Evolutionary conservation across 2,113 vertebrate genomes (phyloP), one percentile per base, ranked within the genome.

Genomic region (Willisornis vidua): DNA sequence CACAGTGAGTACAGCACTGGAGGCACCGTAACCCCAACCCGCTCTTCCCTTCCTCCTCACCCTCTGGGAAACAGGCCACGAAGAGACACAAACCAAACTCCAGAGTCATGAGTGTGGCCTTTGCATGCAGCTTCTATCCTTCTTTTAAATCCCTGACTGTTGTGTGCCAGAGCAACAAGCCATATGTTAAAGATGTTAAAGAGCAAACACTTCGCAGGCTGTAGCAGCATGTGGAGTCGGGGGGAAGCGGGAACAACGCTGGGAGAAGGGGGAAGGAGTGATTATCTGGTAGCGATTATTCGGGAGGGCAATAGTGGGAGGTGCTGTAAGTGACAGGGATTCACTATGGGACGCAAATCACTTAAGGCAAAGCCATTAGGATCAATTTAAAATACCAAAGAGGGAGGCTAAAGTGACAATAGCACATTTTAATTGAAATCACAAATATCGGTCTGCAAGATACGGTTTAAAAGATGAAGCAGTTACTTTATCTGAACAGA

Each of bases 221-320:
- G 52, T 43, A 55, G 35, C 86, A 90, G 93, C 92, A 37, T 46
- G 57, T 43, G 35, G 45, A 95, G 94, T 77, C 87, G 85, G 83
- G 88, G 88, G 75, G 68, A 39, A 97, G 79, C 89, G 75, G 82
- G 88, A 95, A 41, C 28, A 20, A 51, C 17, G 85, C 87, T 72
- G 95, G 87, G 97, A 97, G 96, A 95, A 92, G 96, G 96, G 93
- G 66, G 78, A 95, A 97, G 90, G 82, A 96, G 94, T 94, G 91
- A 97, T 96, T 94, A 95, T 76, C 82, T 92, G 79, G n/a, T 66
- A 85, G 91, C 54, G 91, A 96, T 96, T 96, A 90, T 92, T 94
- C 76, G 39, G 75, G 77, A 97, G 96, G 93, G 90, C 93, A 94
- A 31, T 61, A 52, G 90, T 87, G 94, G 84, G 92, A 93, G 87